Percentiles rank a stretch among this genome's conserved stretches.
These are phyloP conservation scores for Rattus norvegicus DNA, from an alignment of 2,113 vertebrate genomes.

Conservation along the genomic window GRCr8 NC_086031.1:32501001-32501500, in stretches of 20 bases:
- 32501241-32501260: slow-evolving; percentile 71
- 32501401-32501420: slow-evolving; percentile 97
- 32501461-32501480: slow-evolving; percentile 97
- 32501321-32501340: slow-evolving; percentile 99
- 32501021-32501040: slow-evolving; percentile 32
- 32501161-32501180: slow-evolving; percentile 82
- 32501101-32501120: slow-evolving; percentile 66
- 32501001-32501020: slow-evolving; percentile 70
- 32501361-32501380: slow-evolving; percentile 95
- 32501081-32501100: slow-evolving; percentile 79
- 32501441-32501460: slow-evolving; percentile 98
- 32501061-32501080: slow-evolving; percentile 58
- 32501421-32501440: slow-evolving; percentile 95
- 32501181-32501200: slow-evolving; percentile 63
- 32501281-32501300: slow-evolving; percentile 97
- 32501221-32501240: slow-evolving; percentile 60
- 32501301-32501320: slow-evolving; percentile 99
- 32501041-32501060: slow-evolving; percentile 58
- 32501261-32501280: slow-evolving; percentile 98
- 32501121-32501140: slow-evolving; percentile 76
- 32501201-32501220: slow-evolving; percentile 51
- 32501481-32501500: slow-evolving; percentile 97
- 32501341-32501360: slow-evolving; percentile 93
- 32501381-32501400: slow-evolving; percentile 98
- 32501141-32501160: slow-evolving; percentile 74